phyloP scores from a whole-genome alignment of 2,113 vertebrate species.

The Pachycephala philippinensis region DNA sequence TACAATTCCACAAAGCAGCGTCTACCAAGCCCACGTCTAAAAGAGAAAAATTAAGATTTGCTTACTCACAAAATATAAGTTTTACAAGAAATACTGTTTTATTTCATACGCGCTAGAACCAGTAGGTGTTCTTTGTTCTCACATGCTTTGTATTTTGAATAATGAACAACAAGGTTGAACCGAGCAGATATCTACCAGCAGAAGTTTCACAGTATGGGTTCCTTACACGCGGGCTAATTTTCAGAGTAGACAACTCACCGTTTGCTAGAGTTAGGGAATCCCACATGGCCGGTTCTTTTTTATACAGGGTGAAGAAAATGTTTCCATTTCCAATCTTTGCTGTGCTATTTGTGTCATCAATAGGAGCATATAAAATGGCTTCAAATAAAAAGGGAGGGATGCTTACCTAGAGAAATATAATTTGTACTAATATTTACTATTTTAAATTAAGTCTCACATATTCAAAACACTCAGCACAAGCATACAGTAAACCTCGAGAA shows the following conservation, averaged over 20 bases:
- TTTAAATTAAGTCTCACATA: not conserved
- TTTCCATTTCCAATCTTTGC: conserved; percentile 84
- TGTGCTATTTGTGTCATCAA: conserved; percentile 82
- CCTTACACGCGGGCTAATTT: not conserved
- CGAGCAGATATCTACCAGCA: not conserved
- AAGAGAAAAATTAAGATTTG: not conserved
- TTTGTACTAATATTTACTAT: not conserved
- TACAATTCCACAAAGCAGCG: not conserved
- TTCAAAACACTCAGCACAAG: not conserved
- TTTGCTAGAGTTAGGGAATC: conserved; percentile 71
- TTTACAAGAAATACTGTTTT: not conserved
- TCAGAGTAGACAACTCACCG: conserved; percentile 61
- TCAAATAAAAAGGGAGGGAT: conserved; percentile 90
- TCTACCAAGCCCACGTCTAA: not conserved
- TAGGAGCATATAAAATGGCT: conserved; percentile 77
- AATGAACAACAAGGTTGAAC: not conserved
- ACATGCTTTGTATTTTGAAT: not conserved
- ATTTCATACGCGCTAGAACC: fast-evolving
- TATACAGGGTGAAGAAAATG: conserved; percentile 81
- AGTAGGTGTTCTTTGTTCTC: not conserved
- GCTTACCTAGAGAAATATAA: conserved; percentile 78
- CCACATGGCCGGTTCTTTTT: conserved; percentile 80
- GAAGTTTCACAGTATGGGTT: not conserved
- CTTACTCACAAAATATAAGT: not conserved
- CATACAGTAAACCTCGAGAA: not conserved